These are phyloP conservation scores for Drosophila saltans DNA, from an alignment of 1,140 invertebrate genomes.

Conservation along the genomic window DNA sequence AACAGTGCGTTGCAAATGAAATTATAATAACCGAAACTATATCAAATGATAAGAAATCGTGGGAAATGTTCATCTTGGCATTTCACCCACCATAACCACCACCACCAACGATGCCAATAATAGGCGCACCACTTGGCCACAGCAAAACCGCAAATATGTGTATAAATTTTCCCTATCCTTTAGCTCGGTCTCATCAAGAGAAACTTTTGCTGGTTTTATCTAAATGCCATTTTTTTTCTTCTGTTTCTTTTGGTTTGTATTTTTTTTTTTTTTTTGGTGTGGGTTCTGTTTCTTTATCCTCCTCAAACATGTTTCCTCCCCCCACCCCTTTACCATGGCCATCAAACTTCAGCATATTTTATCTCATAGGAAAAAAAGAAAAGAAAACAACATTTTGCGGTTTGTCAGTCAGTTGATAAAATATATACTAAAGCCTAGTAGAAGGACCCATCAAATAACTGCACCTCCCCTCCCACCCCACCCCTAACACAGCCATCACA, in stretches of 20 bases:
- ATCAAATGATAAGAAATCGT: conserved; percentile 5
- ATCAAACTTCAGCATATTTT: conserved; percentile 14
- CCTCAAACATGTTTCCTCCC: neutral
- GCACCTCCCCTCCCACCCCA: no score
- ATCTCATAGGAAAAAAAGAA: conserved; percentile 43
- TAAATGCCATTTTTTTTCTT: conserved; percentile 66
- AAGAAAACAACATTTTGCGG: conserved; percentile 35
- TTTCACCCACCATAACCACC: neutral
- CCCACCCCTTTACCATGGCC: no score
- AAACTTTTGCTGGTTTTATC: conserved; percentile 63
- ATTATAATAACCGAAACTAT: neutral
- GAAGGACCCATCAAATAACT: neutral
- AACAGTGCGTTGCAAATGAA: neutral
- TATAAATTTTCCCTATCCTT: conserved; percentile 11
- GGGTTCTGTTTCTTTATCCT: conserved; percentile 22
- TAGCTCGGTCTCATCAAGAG: conserved; percentile 3
- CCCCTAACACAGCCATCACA: neutral
- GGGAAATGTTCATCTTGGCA: conserved; percentile 6
- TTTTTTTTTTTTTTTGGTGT: conserved; percentile 28
- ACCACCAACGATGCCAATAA: neutral
- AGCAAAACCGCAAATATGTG: conserved; percentile 48
- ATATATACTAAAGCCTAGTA: conserved; percentile 19
- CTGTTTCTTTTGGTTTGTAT: conserved; percentile 2
- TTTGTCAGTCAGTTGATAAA: conserved; percentile 54
- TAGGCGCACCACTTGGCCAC: neutral